phyloP scores from a whole-genome alignment of 2,113 vertebrate genomes.

The Cyprinodon variegatus region DNA sequence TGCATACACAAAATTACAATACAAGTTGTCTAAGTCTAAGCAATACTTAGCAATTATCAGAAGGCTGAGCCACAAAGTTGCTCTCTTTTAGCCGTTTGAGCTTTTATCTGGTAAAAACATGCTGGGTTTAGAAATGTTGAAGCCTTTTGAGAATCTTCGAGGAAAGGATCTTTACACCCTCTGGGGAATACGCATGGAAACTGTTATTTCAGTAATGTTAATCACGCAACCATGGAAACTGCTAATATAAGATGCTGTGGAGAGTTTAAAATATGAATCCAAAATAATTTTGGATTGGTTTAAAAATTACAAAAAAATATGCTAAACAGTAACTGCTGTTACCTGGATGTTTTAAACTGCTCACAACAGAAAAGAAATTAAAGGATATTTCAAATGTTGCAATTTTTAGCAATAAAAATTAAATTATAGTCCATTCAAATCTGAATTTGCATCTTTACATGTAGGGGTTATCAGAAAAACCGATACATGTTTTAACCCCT shows the following conservation, averaged over 20 bases:
- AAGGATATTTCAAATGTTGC: background rate
- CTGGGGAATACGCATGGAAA: background rate
- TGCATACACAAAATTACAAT: no score
- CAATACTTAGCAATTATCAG: no score
- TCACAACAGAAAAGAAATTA: background rate
- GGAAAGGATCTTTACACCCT: background rate
- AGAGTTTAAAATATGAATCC: background rate
- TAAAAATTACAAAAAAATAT: background rate
- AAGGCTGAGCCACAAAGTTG: background rate
- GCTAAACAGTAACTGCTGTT: background rate
- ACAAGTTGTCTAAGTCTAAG: no score
- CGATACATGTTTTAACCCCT: background rate
- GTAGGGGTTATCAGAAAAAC: no score
- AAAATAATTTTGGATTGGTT: background rate
- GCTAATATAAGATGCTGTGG: background rate
- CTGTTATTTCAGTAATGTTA: background rate
- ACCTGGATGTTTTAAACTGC: background rate
- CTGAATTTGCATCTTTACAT: background rate
- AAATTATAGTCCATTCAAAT: background rate
- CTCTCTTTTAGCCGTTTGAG: background rate
- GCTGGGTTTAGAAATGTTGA: background rate
- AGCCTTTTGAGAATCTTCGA: background rate
- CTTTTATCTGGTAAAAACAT: background rate
- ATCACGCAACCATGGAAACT: background rate
- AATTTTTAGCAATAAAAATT: background rate